Percentiles rank a stretch among this genome's conserved stretches.
These are phyloP conservation scores for Netelia virgata DNA, from an alignment of 2,888 invertebrate genomes.

Conservation along the genomic window DNA sequence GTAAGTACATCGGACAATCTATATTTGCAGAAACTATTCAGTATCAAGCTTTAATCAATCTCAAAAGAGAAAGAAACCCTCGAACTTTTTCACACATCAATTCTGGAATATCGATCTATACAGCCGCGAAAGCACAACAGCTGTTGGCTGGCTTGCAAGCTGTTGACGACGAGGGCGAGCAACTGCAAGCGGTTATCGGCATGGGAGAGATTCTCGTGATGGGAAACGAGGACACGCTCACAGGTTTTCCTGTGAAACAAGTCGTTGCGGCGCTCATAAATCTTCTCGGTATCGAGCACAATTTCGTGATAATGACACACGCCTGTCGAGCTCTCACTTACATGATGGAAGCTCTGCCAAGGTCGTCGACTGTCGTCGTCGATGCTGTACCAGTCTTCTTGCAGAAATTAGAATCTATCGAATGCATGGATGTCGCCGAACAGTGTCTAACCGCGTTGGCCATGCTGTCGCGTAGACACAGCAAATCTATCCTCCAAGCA, in stretches of 20 bases:
- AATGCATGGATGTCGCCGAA: slow-evolving; percentile 99
- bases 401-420: slow-evolving; percentile 98
- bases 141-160: slow-evolving; percentile 96
- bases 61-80: background rate
- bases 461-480: slow-evolving; percentile 98
- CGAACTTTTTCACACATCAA: background rate
- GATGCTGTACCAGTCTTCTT: slow-evolving; percentile 99
- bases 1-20: slow-evolving; percentile 83
- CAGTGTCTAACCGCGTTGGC: slow-evolving; percentile 98
- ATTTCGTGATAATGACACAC: slow-evolving; percentile 99
- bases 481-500: slow-evolving; percentile 97
- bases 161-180: slow-evolving; percentile 97
- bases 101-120: no score
- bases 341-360: slow-evolving; percentile 99
- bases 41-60: background rate
- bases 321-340: slow-evolving; percentile 99
- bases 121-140: slow-evolving; percentile 96
- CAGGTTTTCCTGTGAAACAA: slow-evolving; percentile 99
- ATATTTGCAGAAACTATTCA: background rate
- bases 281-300: slow-evolving; percentile 97
- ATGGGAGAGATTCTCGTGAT: slow-evolving; percentile 99
- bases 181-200: slow-evolving; percentile 98
- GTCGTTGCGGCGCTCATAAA: slow-evolving; percentile 98
- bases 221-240: slow-evolving; percentile 99
- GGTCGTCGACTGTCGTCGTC: slow-evolving; percentile 97